A percentile compares a stretch with the other conserved stretches of the same genome.
Conservation (phyloP, 2,113 vertebrate genomes). For the Atherinomorus stipes region DNA sequence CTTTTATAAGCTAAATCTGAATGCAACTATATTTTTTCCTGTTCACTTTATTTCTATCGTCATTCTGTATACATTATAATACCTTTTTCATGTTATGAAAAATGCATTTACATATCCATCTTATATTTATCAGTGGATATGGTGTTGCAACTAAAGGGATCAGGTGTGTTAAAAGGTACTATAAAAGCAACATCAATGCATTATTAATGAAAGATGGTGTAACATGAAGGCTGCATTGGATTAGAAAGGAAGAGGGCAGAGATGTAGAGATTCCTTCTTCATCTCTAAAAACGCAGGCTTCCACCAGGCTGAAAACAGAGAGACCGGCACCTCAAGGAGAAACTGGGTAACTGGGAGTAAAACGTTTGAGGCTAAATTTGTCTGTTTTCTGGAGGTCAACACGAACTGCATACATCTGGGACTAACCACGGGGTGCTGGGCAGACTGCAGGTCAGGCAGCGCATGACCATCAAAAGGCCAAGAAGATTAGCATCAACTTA, state of each 20-base stretch:
- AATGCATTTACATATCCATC: neutral
- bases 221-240: constrained; percentile 32
- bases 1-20: neutral
- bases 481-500: neutral
- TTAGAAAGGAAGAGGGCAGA: constrained; percentile 7
- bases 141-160: constrained; percentile 14
- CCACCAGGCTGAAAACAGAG: neutral
- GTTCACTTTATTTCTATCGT: neutral
- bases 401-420: constrained; percentile 25
- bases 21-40: neutral
- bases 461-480: constrained; percentile 4
- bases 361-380: neutral
- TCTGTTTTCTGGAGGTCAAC: constrained; percentile 23
- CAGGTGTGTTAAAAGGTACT: constrained; percentile 49
- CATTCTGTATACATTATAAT: no score
- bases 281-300: constrained; percentile 10
- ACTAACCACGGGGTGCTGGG: constrained; percentile 22
- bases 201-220: constrained; percentile 62
- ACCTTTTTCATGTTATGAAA: no score
- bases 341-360: neutral
- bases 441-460: constrained; percentile 47
- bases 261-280: constrained; percentile 5
- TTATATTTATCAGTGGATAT: neutral
- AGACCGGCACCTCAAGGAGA: constrained; percentile 6
- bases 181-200: constrained; percentile 48